These are phyloP conservation scores for Synergus laeviventris DNA, from an alignment of 2,888 invertebrate genomes.

Conservation along the genomic window DNA sequence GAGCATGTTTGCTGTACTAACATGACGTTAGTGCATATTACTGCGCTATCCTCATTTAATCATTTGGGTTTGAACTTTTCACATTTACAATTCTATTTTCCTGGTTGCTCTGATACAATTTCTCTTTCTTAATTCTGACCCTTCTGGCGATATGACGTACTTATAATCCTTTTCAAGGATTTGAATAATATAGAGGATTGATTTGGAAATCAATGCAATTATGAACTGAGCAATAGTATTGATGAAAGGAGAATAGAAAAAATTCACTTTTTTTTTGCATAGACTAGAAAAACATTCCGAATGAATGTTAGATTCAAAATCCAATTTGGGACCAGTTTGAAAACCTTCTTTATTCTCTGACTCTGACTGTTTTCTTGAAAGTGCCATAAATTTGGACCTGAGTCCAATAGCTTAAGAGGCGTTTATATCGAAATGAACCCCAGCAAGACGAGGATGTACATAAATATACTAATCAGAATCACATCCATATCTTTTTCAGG, in stretches of 20 bases:
- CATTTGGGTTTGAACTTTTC: background rate
- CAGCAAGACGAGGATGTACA: constrained; percentile 25
- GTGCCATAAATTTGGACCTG: constrained; percentile 41
- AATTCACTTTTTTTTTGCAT: background rate
- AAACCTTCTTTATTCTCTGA: constrained; percentile 9
- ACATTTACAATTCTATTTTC: constrained; percentile 32
- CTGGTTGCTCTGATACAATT: background rate
- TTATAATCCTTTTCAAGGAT: constrained; percentile 21
- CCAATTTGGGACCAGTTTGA: constrained; percentile 32
- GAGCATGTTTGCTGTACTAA: too few species aligned
- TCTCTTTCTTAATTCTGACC: constrained; percentile 19
- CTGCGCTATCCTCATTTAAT: too few species aligned
- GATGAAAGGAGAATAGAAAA: background rate
- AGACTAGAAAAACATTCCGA: constrained; percentile 8
- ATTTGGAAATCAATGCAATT: background rate
- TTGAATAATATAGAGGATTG: constrained; percentile 6
- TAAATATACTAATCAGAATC: constrained; percentile 32
- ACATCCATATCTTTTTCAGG: constrained; percentile 29
- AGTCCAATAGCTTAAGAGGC: constrained; percentile 39
- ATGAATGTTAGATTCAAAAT: constrained; percentile 30
- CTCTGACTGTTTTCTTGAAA: constrained; percentile 39
- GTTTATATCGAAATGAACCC: constrained; percentile 11
- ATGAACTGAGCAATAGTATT: background rate
- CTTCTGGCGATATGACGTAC: constrained; percentile 23
- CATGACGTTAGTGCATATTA: too few species aligned